phyloP scores from a whole-genome alignment of 2,113 vertebrate species.

The Apeltes quadracus region DNA sequence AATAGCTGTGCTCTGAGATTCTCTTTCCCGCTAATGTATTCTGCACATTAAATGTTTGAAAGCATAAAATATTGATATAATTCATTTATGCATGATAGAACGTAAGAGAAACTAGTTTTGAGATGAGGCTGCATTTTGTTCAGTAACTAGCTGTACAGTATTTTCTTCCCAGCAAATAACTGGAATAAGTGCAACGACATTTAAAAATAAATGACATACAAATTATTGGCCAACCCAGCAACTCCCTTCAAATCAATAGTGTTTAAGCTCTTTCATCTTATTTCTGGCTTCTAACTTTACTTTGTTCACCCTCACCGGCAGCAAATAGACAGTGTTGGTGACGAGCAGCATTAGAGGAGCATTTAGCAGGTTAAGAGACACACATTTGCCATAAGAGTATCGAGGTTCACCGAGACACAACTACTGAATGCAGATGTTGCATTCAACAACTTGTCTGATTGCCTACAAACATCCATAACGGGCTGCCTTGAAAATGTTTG shows the following conservation, averaged over 20 bases:
- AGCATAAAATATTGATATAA: too few relatives aligned
- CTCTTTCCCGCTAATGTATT: not conserved
- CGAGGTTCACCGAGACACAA: not conserved
- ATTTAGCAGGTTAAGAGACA: not conserved
- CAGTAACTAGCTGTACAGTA: not conserved
- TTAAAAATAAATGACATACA: not conserved
- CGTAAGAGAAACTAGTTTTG: too few relatives aligned
- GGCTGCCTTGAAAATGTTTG: not conserved
- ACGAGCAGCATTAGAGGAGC: not conserved
- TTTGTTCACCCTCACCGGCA: not conserved
- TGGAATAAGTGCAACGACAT: not conserved
- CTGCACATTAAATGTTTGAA: too few relatives aligned
- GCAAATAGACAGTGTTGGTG: not conserved
- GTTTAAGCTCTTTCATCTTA: not conserved
- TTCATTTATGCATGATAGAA: too few relatives aligned
- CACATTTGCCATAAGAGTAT: not conserved
- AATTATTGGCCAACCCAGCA: not conserved
- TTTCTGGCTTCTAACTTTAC: not conserved
- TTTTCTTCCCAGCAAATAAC: not conserved
- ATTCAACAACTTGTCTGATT: not conserved
- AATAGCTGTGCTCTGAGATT: not conserved
- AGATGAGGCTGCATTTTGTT: not conserved
- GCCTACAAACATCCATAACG: not conserved
- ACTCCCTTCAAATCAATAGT: not conserved
- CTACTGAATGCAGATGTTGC: slow-evolving; percentile 1